A percentile compares a stretch with the other conserved stretches of the same genome.
phyloP scores from a whole-genome alignment of 1,140 invertebrate genomes.

The Neodiprion fabricii region DNA sequence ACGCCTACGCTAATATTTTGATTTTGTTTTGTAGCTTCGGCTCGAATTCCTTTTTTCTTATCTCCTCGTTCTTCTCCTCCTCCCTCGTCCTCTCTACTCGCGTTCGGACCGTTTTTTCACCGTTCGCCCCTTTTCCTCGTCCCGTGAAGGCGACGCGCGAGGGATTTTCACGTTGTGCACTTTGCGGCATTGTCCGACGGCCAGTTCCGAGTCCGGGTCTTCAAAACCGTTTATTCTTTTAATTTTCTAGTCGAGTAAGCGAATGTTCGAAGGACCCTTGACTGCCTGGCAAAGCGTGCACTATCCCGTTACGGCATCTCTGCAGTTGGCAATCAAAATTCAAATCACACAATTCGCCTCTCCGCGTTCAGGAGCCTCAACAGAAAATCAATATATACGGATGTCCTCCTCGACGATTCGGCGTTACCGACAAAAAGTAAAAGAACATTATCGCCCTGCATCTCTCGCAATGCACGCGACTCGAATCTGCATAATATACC shows the following conservation, averaged over 20 bases:
- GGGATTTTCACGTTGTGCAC: conserved; percentile 14
- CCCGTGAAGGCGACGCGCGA: conserved; percentile 21
- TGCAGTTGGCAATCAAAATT: conserved; percentile 60
- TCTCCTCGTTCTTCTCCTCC: not conserved
- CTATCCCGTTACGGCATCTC: conserved; percentile 64
- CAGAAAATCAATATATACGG: conserved; percentile 61
- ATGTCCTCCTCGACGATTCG: not conserved
- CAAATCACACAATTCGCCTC: conserved; percentile 60
- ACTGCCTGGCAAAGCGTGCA: conserved; percentile 61
- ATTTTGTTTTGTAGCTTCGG: conserved; percentile 25
- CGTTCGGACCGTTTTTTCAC: not conserved
- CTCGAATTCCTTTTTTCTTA: not conserved
- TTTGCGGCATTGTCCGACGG: too few species aligned
- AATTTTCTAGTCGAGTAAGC: conserved; percentile 61
- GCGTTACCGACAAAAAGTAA: too few species aligned
- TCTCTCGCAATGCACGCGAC: not conserved
- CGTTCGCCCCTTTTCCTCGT: not conserved
- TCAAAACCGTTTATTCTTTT: conserved; percentile 54
- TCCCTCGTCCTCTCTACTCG: too few species aligned
- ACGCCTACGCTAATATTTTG: conserved; percentile 37
- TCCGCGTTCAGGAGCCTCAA: conserved; percentile 43
- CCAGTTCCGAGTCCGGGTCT: conserved; percentile 30
- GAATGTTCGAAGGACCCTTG: conserved; percentile 53
- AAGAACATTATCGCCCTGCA: not conserved
- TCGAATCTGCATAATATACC: not conserved